These are phyloP conservation scores for Rhagonycha lutea DNA, from an alignment of 2,888 invertebrate genomes.

Conservation along the genomic window DNA sequence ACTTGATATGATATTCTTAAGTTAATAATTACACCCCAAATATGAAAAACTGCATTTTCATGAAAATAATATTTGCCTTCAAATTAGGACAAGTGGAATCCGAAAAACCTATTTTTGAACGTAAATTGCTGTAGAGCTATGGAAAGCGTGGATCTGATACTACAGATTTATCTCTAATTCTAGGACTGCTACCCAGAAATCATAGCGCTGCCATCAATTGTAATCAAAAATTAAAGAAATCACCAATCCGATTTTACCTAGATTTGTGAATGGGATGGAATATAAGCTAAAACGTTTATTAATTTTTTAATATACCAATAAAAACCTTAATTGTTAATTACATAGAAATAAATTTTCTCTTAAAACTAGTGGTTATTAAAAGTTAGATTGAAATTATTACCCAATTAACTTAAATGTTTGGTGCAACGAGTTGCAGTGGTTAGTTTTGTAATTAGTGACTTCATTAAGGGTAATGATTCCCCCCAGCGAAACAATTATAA, in stretches of 20 bases:
- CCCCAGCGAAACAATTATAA: conserved; percentile 30
- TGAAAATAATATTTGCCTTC: too few species aligned
- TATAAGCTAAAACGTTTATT: background rate
- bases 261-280: background rate
- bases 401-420: conserved; percentile 21
- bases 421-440: conserved; percentile 24
- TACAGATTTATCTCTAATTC: too few species aligned
- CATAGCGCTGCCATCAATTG: background rate
- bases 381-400: conserved; percentile 20
- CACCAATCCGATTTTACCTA: too few species aligned
- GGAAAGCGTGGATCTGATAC: too few species aligned
- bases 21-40: too few species aligned
- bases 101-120: too few species aligned
- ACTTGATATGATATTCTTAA: too few species aligned
- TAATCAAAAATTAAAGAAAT: background rate
- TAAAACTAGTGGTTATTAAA: background rate
- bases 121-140: too few species aligned
- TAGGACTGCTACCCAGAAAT: background rate
- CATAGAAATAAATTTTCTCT: background rate
- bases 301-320: background rate
- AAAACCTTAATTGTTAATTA: background rate
- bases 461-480: conserved; percentile 30
- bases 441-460: conserved; percentile 27
- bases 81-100: too few species aligned
- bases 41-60: too few species aligned